Evolutionary conservation across 2,113 vertebrate species (phyloP).

Genomic region (Chaetodon auriga): DNA sequence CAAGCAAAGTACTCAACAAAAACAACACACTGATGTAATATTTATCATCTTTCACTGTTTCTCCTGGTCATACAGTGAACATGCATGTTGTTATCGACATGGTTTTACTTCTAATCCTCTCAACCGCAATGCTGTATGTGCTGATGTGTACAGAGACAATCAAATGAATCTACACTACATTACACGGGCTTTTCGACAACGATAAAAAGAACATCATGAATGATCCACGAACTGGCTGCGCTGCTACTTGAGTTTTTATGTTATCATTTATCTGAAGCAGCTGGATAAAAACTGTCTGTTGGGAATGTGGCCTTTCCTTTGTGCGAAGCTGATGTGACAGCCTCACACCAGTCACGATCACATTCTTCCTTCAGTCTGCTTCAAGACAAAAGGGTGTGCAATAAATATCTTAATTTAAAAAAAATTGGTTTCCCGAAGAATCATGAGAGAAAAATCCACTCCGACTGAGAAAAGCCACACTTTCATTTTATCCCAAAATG

Average conservation of each 20-base stretch:
- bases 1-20: background rate
- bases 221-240: background rate
- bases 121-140: background rate
- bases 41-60: background rate
- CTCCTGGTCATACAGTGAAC: background rate
- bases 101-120: background rate
- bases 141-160: background rate
- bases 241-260: background rate
- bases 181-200: too few species aligned
- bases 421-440: background rate
- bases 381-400: constrained; percentile 28
- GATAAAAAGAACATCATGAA: background rate
- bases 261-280: constrained; percentile 11
- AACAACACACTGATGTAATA: background rate
- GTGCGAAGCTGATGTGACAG: background rate
- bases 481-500: background rate
- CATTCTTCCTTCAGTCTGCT: background rate
- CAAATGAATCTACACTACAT: background rate
- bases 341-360: background rate
- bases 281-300: background rate
- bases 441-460: background rate
- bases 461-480: background rate
- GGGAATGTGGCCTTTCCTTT: background rate
- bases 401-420: constrained; percentile 35
- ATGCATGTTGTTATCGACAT: background rate